Percentiles rank a stretch among this genome's conserved stretches.
Conservation (phyloP, 2,113 vertebrate species). For the Alaudala cheleensis region DNA sequence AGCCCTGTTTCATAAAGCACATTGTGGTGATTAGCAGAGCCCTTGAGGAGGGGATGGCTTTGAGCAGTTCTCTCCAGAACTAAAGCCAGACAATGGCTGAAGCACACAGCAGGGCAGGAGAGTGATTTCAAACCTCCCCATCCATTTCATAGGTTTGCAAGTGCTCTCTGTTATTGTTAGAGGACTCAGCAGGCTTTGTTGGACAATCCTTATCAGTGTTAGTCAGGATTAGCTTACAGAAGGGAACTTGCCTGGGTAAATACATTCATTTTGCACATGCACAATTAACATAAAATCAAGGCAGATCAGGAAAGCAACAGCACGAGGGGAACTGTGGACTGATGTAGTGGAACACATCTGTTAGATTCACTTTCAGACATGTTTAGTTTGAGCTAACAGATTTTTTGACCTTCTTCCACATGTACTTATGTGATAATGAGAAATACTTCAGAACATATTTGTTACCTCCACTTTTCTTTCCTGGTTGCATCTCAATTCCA, state of each 20-base stretch:
- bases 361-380: neutral
- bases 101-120: neutral
- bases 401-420: neutral
- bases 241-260: neutral
- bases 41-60: neutral
- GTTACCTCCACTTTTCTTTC: neutral
- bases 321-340: neutral
- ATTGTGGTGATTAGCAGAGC: constrained; percentile 21
- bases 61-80: neutral
- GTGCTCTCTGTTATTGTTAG: neutral
- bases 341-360: neutral
- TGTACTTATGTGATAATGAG: neutral
- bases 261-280: neutral
- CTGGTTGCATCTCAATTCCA: neutral
- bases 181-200: neutral
- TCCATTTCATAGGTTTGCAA: neutral
- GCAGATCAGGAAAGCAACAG: neutral
- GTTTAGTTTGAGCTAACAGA: neutral
- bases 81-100: neutral
- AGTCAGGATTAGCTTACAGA: neutral
- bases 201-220: neutral
- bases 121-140: neutral
- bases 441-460: neutral
- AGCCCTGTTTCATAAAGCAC: neutral
- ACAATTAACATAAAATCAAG: neutral